Base-by-base conservation (phyloP, 2,113 vertebrate species). In the Amazona guildingii region DNA sequence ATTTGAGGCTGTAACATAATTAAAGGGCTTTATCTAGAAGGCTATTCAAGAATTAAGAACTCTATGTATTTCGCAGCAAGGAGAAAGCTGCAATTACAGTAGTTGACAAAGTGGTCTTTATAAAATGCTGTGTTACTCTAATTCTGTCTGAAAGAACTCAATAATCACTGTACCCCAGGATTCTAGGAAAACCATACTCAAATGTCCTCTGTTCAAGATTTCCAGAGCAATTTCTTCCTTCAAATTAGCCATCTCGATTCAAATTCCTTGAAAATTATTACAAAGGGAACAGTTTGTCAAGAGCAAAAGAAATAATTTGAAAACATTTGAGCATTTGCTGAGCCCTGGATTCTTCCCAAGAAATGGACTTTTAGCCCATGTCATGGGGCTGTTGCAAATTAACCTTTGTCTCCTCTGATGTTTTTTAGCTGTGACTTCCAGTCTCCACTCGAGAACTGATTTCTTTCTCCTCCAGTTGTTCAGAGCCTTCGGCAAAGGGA, bases 391-490 rank as follows among this genome's bases (percentile, higher is more conserved):
- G 18, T 21, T 66, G 21, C 11, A 54, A 41, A 59, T 29, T 43
- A 13, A 4, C 18, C 75, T 0, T 11, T 35, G 24, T 35, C 11
- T 78, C 5, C 39, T 14, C 23, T 20, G 31, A 7, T 20, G 9
- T 31, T n/a, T 6, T 49, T 39, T 16, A 41, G 31, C 7, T 41
- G 3, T 10, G 24, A 7, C 28, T 48, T 83, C 28, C 7, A 3
- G 12, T 7, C 5, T 39, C 17, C 24, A 19, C 55, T 12, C 25
- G 5, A 2, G 1, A 24, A 7, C 6, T 5, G 54, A 9, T 52
- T 70, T 63, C 15, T 48, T 46, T 46, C 25, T 64, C 6, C 35
- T 17, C 8, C 73, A 82, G 29, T 62, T 7, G 12, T 25, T 20
- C 37, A 49, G 52, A 33, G 10, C 11, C 11, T 25, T 3, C 2